Percentiles rank a stretch among this genome's conserved stretches.
These are phyloP conservation scores for Zaprionus lachaisei DNA, from an alignment of 1,140 invertebrate genomes.

Conservation along the genomic window DNA sequence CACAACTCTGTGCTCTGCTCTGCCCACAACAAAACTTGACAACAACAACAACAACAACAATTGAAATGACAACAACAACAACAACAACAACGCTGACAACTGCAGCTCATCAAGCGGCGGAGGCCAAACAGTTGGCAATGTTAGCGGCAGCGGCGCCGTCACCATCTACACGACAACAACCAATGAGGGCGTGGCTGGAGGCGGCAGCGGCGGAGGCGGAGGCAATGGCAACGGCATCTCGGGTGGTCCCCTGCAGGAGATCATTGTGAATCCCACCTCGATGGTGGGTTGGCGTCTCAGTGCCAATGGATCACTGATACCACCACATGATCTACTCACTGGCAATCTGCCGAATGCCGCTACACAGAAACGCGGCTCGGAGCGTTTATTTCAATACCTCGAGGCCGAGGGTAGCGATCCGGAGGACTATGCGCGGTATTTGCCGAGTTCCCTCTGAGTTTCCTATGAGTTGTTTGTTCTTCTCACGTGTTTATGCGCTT, in stretches of 20 bases:
- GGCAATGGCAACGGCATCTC: constrained; percentile 56
- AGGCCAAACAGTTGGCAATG: constrained; percentile 70
- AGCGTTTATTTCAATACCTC: constrained; percentile 84
- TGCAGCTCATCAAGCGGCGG: constrained; percentile 69
- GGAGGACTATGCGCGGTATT: constrained; percentile 85
- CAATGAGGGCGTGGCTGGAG: constrained; percentile 67
- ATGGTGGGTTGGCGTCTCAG: constrained; percentile 84
- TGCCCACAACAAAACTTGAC: constrained; percentile 1
- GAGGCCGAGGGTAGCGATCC: constrained; percentile 84
- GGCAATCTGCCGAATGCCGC: constrained; percentile 75
- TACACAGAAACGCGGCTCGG: constrained; percentile 83
- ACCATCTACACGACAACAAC: constrained; percentile 83
- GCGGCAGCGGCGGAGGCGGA: constrained; percentile 51
- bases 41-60: neutral
- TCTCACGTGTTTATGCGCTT: neutral
- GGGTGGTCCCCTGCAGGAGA: constrained; percentile 79
- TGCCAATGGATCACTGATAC: constrained; percentile 82
- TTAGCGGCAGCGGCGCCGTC: constrained; percentile 69
- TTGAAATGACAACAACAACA: neutral
- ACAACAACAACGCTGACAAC: constrained; percentile 11
- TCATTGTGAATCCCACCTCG: constrained; percentile 83
- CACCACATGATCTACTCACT: constrained; percentile 78
- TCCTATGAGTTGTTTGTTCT: constrained; percentile 11
- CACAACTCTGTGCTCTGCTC: neutral
- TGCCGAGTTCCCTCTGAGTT: constrained; percentile 5